Percentiles rank a stretch among this genome's conserved stretches.
Conservation (phyloP, 2,797 vertebrate genomes). For the Scleropages formosus region DNA sequence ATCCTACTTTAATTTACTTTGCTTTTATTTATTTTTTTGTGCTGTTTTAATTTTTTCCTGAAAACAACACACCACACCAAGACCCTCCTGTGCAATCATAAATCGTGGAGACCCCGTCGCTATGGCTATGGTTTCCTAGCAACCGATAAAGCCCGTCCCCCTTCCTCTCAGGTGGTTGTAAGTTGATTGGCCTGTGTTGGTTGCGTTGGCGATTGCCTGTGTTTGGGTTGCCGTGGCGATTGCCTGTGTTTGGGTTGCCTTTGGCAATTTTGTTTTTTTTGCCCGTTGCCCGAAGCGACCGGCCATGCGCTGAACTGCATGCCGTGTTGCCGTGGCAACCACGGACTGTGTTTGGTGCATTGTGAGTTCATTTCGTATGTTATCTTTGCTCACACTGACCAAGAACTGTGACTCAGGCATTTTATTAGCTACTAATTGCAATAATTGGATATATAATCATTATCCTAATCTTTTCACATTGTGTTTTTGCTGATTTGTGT, state of each 20-base stretch:
- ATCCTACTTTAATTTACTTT: conserved; percentile 64
- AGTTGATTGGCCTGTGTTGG: conserved; percentile 63
- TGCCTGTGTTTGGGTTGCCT: conserved; percentile 72
- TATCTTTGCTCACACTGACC: conserved; percentile 74
- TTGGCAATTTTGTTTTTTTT: conserved; percentile 64
- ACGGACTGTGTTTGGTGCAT: conserved; percentile 77
- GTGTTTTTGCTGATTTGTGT: conserved; percentile 23
- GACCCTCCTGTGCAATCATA: conserved; percentile 74
- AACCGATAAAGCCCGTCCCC: conserved; percentile 77
- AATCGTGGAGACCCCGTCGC: conserved; percentile 73
- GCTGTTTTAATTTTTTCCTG: conserved; percentile 74
- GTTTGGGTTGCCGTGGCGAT: conserved; percentile 75
- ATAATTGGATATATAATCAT: conserved; percentile 59
- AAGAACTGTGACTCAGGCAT: conserved; percentile 66
- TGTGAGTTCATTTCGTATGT: conserved; percentile 72
- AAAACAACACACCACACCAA: conserved; percentile 73
- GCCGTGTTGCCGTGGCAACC: conserved; percentile 74
- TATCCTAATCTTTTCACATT: conserved; percentile 39
- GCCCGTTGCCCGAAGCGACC: conserved; percentile 67
- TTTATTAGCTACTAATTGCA: conserved; percentile 58
- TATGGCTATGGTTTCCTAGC: conserved; percentile 77
- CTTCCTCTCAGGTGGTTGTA: conserved; percentile 71
- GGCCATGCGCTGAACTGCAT: conserved; percentile 72
- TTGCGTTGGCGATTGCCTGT: conserved; percentile 57
- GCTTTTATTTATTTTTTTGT: conserved; percentile 64